Conservation (phyloP, 1,140 invertebrate genomes). For the Lysiphlebus fabarum region DNA sequence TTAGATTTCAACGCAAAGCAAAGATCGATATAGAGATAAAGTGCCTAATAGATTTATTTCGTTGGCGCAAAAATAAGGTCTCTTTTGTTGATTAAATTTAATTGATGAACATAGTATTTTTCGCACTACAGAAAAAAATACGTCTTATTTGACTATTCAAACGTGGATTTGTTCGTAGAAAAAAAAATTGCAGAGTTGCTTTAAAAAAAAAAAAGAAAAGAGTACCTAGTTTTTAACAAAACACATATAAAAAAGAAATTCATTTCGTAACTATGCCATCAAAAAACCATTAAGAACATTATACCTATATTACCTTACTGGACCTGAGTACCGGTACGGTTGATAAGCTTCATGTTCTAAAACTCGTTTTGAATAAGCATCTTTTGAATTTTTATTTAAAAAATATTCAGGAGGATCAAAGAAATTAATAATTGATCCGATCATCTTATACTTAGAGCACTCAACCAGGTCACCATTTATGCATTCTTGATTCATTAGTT, state of each 20-base stretch:
- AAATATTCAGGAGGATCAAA: constrained; percentile 60
- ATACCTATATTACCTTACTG: constrained; percentile 55
- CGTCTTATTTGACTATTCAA: too few relatives aligned
- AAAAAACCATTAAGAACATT: too few relatives aligned
- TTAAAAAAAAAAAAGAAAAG: not conserved
- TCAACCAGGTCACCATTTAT: constrained; percentile 73
- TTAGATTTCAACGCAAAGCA: too few relatives aligned
- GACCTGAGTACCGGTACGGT: constrained; percentile 66
- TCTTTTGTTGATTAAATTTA: too few relatives aligned
- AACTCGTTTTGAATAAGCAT: constrained; percentile 65
- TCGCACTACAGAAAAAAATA: too few relatives aligned
- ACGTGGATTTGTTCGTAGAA: too few relatives aligned
- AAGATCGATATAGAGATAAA: too few relatives aligned
- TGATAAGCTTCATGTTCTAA: constrained; percentile 57
- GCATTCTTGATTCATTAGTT: constrained; percentile 67
- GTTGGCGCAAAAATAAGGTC: too few relatives aligned
- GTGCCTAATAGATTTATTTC: too few relatives aligned
- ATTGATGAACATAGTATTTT: too few relatives aligned
- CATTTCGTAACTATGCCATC: not conserved
- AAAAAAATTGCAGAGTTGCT: too few relatives aligned
- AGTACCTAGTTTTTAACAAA: not conserved
- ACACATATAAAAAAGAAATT: not conserved
- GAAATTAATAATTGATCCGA: constrained; percentile 72
- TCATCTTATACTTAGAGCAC: constrained; percentile 74
- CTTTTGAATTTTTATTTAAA: constrained; percentile 67